phyloP scores from a whole-genome alignment of 2,888 invertebrate species.

The Tenthredo mesomela region DNA sequence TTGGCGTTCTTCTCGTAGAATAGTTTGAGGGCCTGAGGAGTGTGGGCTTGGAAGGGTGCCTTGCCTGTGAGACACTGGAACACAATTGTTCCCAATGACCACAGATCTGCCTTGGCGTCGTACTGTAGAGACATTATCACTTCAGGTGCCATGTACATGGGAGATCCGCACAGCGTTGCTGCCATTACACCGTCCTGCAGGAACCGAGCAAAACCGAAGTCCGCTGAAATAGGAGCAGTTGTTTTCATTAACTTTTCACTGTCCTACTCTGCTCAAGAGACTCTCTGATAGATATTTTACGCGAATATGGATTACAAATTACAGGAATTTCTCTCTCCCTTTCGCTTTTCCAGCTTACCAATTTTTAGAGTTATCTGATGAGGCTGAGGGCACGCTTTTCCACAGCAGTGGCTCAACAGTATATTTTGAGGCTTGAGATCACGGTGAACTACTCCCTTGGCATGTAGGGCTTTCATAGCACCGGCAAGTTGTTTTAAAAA shows the following conservation, averaged over 20 bases:
- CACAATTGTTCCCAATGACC: constrained; percentile 99
- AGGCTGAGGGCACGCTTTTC: constrained; percentile 85
- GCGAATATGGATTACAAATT: background rate
- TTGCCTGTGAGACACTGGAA: constrained; percentile 99
- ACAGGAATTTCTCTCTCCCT: background rate
- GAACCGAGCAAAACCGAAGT: constrained; percentile 99
- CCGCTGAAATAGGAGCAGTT: constrained; percentile 83
- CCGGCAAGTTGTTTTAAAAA: constrained; percentile 98
- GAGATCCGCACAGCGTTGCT: constrained; percentile 99
- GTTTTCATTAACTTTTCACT: background rate
- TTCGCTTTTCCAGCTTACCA: constrained; percentile 80
- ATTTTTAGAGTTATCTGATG: constrained; percentile 96
- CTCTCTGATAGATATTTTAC: background rate
- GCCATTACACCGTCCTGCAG: constrained; percentile 99
- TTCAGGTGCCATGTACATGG: constrained; percentile 99
- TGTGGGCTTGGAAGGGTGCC: constrained; percentile 98
- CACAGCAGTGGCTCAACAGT: constrained; percentile 91
- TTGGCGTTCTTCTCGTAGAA: constrained; percentile 98
- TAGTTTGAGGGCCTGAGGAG: constrained; percentile 97
- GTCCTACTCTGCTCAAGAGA: background rate
- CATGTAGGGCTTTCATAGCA: constrained; percentile 98
- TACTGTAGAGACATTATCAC: constrained; percentile 99
- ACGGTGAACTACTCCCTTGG: constrained; percentile 98
- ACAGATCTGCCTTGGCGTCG: constrained; percentile 99
- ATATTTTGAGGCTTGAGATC: constrained; percentile 99